phyloP scores from a whole-genome alignment of 2,113 vertebrate species.

The Cavia aperea region DNA sequence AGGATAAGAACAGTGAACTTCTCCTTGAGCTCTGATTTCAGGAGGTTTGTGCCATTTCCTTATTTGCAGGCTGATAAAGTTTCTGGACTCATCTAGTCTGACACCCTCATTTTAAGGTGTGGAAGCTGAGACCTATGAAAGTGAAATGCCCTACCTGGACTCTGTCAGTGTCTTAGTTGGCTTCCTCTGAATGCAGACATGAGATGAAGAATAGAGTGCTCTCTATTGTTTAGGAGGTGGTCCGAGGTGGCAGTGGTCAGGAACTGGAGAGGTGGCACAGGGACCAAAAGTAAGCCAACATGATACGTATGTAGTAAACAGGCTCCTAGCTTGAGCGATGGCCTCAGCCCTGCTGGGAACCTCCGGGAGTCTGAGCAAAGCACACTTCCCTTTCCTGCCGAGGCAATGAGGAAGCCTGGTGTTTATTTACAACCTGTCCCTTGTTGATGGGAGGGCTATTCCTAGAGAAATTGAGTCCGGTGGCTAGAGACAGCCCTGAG shows the following conservation, averaged over 20 bases:
- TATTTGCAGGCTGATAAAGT: background rate
- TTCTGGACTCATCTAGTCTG: background rate
- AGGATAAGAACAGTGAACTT: background rate
- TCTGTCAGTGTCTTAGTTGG: background rate
- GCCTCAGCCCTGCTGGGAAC: background rate
- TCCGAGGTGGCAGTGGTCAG: background rate
- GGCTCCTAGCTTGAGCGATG: background rate
- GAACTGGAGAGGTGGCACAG: background rate
- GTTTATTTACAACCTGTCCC: background rate
- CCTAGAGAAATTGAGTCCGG: background rate
- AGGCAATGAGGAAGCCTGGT: background rate
- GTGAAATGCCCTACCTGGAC: background rate
- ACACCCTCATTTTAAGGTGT: background rate
- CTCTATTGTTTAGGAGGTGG: background rate
- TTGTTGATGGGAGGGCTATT: background rate
- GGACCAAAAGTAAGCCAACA: background rate
- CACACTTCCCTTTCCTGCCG: background rate
- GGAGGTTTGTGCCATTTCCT: background rate
- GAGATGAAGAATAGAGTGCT: background rate
- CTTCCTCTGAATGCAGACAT: background rate
- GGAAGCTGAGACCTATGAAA: background rate
- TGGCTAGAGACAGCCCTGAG: background rate
- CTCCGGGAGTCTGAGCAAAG: background rate
- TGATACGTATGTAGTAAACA: background rate
- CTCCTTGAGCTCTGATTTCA: background rate